Evolutionary conservation across 2,888 invertebrate genomes (phyloP), one percentile per base, ranked within the genome.

Genomic region (Hipparchia sbordonii): DNA sequence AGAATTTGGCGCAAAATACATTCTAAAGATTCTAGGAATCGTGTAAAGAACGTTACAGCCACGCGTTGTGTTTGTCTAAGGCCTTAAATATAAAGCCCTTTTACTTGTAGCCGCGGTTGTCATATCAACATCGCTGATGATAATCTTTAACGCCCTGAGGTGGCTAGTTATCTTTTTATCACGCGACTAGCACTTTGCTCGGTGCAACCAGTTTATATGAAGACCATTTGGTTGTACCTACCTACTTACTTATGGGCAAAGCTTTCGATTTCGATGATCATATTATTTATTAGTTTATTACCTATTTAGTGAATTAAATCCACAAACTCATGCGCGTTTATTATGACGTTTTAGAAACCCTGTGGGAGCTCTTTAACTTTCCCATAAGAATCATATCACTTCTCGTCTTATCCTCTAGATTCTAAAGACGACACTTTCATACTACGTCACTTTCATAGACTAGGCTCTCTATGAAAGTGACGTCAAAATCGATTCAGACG

Each of bases 141-240:
- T 73, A 73, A 75, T 75, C 75, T 73, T 72, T 69, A 70, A 70
- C 73, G 75, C 75, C 73, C 51, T 71, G 63, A 75, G 71, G 71
- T 61, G 71, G 67, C 57, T 67, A 51, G 59, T 67, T 67, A 67
- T 67, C 67, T 67, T 67, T 67, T 67, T 67, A 67, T 67, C 67
- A 67, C 67, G 45, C 56, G 45, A 8, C 45, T 10, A 13, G 48
- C 57, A 67, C 67, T 48, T 56, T 57, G 59, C 67, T 23, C 46
- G 23, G 54, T 23, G 48, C 48, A 48, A 57, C 67, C 67, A 23
- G 67, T 67, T 67, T 48, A 13, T 67, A 57, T 67, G 57, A 57
- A 67, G 57, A 54, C n/a, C 3, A 54, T 66, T 12, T 66, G 23
- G 39, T 54, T n/a, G 52, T 54, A 52, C 12, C 13, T 48, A 66